Evolutionary conservation across 2,888 invertebrate genomes (phyloP).

Genomic region (Nomada fabriciana): DNA sequence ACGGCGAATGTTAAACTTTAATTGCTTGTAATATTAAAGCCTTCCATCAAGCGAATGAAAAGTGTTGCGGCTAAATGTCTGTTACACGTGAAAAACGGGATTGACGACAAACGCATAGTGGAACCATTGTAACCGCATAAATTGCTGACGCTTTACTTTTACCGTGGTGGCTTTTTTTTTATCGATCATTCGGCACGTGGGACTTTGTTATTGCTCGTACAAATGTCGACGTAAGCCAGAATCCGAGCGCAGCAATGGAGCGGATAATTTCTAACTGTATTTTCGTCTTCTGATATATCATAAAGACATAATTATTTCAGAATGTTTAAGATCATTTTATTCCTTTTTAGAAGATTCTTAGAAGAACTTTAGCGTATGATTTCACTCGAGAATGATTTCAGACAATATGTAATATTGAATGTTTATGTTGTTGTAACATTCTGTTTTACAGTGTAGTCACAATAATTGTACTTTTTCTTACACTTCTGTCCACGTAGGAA

Average conservation of each 20-base stretch:
- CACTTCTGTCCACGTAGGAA: too few relatives aligned
- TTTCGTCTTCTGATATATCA: neutral
- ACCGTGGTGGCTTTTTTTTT: constrained; percentile 68
- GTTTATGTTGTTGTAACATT: neutral
- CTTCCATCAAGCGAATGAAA: constrained; percentile 2
- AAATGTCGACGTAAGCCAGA: constrained; percentile 66
- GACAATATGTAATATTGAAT: neutral
- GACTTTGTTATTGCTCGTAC: constrained; percentile 71
- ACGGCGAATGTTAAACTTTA: constrained; percentile 9
- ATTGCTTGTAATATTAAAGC: constrained; percentile 28
- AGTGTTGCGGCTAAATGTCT: constrained; percentile 27
- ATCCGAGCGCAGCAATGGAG: constrained; percentile 20
- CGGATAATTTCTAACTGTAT: constrained; percentile 57
- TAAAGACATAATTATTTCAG: neutral
- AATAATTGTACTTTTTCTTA: too few relatives aligned
- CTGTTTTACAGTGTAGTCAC: too few relatives aligned
- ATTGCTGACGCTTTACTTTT: constrained; percentile 77
- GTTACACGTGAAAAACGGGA: constrained; percentile 49
- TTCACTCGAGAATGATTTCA: neutral
- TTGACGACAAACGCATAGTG: constrained; percentile 61
- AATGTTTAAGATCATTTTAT: neutral
- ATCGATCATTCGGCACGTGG: constrained; percentile 74
- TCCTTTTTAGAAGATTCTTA: neutral
- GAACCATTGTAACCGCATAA: constrained; percentile 72
- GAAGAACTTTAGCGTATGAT: too few relatives aligned